These are phyloP conservation scores for Archocentrus centrarchus DNA, from an alignment of 2,113 vertebrate species.

Conservation along the genomic window DNA sequence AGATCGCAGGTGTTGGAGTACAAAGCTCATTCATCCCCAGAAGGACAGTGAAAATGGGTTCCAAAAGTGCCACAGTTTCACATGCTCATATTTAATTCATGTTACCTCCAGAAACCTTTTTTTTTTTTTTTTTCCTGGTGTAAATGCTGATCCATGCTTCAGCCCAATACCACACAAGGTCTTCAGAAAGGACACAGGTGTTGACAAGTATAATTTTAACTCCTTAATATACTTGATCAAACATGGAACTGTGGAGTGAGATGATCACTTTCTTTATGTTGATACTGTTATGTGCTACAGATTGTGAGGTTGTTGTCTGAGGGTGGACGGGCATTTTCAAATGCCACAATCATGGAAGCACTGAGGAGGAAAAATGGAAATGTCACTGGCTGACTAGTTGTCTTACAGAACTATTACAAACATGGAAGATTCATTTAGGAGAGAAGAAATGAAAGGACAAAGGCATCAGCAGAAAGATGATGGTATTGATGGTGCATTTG, in stretches of 20 bases:
- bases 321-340: conserved; percentile 74
- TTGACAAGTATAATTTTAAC: conserved; percentile 2
- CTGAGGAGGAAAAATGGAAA: conserved; percentile 77
- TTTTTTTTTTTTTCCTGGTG: conserved; percentile 23
- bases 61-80: conserved; percentile 63
- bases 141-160: conserved; percentile 70
- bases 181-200: conserved; percentile 11
- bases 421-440: conserved; percentile 74
- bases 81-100: conserved; percentile 74
- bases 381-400: conserved; percentile 80
- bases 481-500: conserved; percentile 54
- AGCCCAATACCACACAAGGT: conserved; percentile 44
- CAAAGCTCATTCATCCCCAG: conserved; percentile 58
- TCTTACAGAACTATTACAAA: conserved; percentile 75
- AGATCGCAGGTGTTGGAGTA: conserved; percentile 69
- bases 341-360: conserved; percentile 79
- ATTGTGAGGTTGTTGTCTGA: conserved; percentile 76
- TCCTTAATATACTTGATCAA: conserved; percentile 26
- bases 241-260: conserved; percentile 22
- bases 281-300: conserved; percentile 67
- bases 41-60: conserved; percentile 55
- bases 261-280: conserved; percentile 67
- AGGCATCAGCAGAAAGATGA: conserved; percentile 58
- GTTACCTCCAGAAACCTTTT: conserved; percentile 39
- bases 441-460: conserved; percentile 69